phyloP scores from a whole-genome alignment of 2,888 invertebrate species.

The Pyralis farinalis region DNA sequence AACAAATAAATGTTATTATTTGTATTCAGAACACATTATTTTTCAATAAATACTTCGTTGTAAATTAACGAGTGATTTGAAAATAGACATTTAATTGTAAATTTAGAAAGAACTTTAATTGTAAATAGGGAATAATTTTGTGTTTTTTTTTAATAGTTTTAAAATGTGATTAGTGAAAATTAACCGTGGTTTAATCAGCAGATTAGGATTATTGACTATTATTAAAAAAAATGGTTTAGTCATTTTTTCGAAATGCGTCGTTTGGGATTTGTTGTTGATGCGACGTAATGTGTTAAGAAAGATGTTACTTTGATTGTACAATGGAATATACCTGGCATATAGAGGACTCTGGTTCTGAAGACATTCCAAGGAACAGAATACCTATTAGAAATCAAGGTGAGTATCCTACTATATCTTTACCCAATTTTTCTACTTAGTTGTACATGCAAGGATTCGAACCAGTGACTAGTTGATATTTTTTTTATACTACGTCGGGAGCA shows the following conservation, averaged over 20 bases:
- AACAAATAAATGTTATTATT: slow-evolving; percentile 31
- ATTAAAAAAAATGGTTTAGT: too few species aligned
- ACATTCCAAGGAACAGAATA: slow-evolving; percentile 41
- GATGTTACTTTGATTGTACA: slow-evolving; percentile 33
- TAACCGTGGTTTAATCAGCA: too few species aligned
- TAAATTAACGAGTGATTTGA: not conserved
- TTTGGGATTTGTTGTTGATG: slow-evolving; percentile 34
- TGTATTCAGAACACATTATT: slow-evolving; percentile 1
- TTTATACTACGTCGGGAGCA: too few species aligned
- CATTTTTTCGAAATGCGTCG: slow-evolving; percentile 28
- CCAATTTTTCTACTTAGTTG: not conserved
- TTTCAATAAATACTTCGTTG: slow-evolving; percentile 3
- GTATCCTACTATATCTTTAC: too few species aligned
- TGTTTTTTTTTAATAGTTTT: too few species aligned
- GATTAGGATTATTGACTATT: too few species aligned
- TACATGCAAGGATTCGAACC: too few species aligned
- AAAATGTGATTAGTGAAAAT: too few species aligned
- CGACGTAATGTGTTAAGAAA: slow-evolving; percentile 34
- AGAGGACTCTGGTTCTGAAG: slow-evolving; percentile 55
- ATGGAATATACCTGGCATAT: slow-evolving; percentile 78
- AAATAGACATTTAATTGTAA: too few species aligned
- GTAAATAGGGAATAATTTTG: too few species aligned
- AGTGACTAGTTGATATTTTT: too few species aligned
- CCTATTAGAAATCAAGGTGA: slow-evolving; percentile 61
- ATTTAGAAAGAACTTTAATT: too few species aligned